These are phyloP conservation scores for Reticulitermes lucifugus DNA, from an alignment of 2,888 invertebrate genomes.

Conservation along the genomic window DNA sequence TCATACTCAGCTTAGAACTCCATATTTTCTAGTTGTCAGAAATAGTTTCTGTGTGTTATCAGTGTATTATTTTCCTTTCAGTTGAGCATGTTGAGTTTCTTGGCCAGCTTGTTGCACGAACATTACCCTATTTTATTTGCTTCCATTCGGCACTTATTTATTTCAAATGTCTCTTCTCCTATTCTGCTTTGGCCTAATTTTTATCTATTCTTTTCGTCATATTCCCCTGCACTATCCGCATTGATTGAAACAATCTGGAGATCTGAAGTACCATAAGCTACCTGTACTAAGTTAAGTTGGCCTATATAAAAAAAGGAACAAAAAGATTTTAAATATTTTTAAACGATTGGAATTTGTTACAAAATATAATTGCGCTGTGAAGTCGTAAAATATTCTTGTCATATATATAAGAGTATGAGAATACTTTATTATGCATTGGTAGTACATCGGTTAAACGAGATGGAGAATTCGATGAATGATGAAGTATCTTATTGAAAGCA, in stretches of 20 bases:
- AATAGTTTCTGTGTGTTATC: background rate
- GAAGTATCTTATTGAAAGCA: too few relatives aligned
- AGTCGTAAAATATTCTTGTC: too few relatives aligned
- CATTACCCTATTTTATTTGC: background rate
- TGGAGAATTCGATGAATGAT: too few relatives aligned
- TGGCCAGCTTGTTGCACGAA: slow-evolving; percentile 22
- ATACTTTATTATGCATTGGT: too few relatives aligned
- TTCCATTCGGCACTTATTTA: background rate
- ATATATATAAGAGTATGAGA: too few relatives aligned
- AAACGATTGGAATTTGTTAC: background rate
- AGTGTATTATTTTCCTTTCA: background rate
- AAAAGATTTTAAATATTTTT: too few relatives aligned
- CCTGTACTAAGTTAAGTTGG: background rate
- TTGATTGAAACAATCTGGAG: background rate
- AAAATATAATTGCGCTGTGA: background rate
- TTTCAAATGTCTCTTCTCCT: background rate
- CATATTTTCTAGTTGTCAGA: slow-evolving; percentile 2
- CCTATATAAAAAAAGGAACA: too few relatives aligned
- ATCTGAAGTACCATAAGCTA: background rate
- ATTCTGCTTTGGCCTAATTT: background rate
- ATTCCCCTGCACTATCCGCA: background rate
- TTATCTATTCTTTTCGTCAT: background rate
- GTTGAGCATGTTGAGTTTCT: background rate
- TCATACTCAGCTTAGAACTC: background rate
- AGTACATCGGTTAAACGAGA: too few relatives aligned